phyloP scores from a whole-genome alignment of 35 echinoderm and acorn worm genomes.

The Apostichopus parvimensis region DNA sequence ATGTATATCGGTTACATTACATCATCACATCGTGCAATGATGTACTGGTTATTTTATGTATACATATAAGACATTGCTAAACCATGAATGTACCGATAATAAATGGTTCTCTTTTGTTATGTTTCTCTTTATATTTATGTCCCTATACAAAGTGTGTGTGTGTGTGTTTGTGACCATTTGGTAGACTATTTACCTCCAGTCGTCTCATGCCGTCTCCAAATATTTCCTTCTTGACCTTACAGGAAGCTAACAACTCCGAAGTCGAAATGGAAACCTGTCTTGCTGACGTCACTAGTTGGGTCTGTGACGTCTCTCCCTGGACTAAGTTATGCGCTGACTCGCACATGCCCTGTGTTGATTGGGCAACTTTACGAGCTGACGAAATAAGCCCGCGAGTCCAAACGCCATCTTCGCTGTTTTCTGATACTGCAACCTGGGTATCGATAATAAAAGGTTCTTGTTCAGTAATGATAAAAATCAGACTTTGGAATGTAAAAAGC shows the following conservation, averaged over 20 bases:
- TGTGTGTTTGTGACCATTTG: too few species aligned
- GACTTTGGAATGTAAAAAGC: too few species aligned
- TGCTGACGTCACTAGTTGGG: slow-evolving; percentile 14
- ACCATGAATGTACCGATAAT: too few species aligned
- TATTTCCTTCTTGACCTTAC: slow-evolving; percentile 46
- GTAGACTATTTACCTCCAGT: slow-evolving; percentile 15
- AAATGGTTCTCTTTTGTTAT: too few species aligned
- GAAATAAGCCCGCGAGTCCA: background rate
- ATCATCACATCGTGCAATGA: too few species aligned
- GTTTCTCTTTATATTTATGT: too few species aligned
- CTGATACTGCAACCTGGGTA: background rate
- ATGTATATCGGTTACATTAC: too few species aligned
- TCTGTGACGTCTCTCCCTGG: slow-evolving; percentile 16
- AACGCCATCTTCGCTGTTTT: slow-evolving; percentile 19
- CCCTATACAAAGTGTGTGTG: too few species aligned
- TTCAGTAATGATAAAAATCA: too few species aligned
- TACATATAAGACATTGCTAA: too few species aligned
- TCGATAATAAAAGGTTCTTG: too few species aligned
- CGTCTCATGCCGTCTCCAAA: slow-evolving; percentile 42
- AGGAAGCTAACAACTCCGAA: slow-evolving; percentile 10
- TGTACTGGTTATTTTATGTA: too few species aligned
- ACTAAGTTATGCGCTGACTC: slow-evolving; percentile 29
- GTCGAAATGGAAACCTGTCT: slow-evolving; percentile 33
- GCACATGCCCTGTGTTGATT: slow-evolving; percentile 44
- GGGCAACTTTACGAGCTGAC: slow-evolving; percentile 21